Evolutionary conservation across 2,113 vertebrate species (phyloP), one percentile per base, ranked within the genome.

Genomic region (Corythornis vintsioides): DNA sequence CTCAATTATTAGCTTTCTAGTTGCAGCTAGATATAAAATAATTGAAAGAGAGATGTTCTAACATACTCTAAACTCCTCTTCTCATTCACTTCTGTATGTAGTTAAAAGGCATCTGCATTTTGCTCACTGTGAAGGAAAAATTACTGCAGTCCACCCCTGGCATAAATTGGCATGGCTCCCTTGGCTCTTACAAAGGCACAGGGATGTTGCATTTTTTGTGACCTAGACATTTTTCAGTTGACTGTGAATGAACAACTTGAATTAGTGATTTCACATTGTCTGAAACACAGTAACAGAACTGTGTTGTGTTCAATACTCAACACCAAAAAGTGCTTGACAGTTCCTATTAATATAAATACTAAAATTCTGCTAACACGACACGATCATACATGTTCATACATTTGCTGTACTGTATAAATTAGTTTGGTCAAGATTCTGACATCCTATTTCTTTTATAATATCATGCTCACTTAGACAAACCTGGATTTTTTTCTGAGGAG

Each of bases 381-480:
- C 47, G 31, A 48, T 73, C 31, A 33, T 38, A 60, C 66, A 92
- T 38, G 38, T 38, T 38, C 10, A 6, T 83, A 45, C 90, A 47
- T 86, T 96, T 92, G 42, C 52, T 2, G 0, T 59, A 38, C 45
- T 38, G 3, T 8, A 29, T 18, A 10, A 77, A 42, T 60, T 72
- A 73, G 53, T 21, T 73, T 33, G 1, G n/a, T 57, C 26, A 6
- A 3, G 45, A 33, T 78, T 86, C 61, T 72, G 29, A 45, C 38
- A 13, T 7, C 14, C 8, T 61, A 31, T 61, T 88, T 79, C 22
- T 69, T 89, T 43, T 22, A 28, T 38, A 10, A 31, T 45, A 72
- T 2, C 40, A 13, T 4, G 4, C 22, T 78, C 33, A 52, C 8
- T 53, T 0, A 0, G 57, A 35, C 3, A 69, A 81, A 8, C 26